phyloP scores from a whole-genome alignment of 2,888 invertebrate genomes.

The Andrena marginata region DNA sequence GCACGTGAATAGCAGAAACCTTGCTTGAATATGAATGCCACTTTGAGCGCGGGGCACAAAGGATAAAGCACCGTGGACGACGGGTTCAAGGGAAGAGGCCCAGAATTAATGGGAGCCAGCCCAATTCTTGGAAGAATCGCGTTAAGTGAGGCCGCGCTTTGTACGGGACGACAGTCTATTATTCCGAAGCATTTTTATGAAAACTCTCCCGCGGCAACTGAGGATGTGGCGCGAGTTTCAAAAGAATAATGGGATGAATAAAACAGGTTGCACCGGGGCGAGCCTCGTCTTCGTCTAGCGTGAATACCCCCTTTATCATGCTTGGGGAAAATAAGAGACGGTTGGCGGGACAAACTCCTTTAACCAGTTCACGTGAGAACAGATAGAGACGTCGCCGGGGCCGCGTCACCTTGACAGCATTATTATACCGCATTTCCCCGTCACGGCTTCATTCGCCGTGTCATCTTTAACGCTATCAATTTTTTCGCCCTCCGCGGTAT shows the following conservation, averaged over 20 bases:
- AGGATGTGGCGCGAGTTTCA: slow-evolving; percentile 26
- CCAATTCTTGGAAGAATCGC: slow-evolving; percentile 21
- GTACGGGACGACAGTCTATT: slow-evolving; percentile 41
- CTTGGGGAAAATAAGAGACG: slow-evolving; percentile 49
- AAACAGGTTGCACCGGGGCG: slow-evolving; percentile 33
- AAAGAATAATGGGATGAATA: slow-evolving; percentile 63
- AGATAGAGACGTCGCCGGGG: slow-evolving; percentile 45
- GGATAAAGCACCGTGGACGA: background rate
- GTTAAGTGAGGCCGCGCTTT: slow-evolving; percentile 47
- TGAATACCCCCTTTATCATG: slow-evolving; percentile 58
- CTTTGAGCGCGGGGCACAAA: background rate
- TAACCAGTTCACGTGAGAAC: slow-evolving; percentile 47
- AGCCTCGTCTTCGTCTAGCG: slow-evolving; percentile 38
- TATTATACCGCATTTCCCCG: slow-evolving; percentile 32
- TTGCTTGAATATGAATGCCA: background rate
- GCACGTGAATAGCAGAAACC: background rate
- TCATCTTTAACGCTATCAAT: slow-evolving; percentile 19
- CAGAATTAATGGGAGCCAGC: slow-evolving; percentile 1
- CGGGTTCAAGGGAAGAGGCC: background rate
- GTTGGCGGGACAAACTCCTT: slow-evolving; percentile 41
- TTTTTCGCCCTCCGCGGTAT: slow-evolving; percentile 4
- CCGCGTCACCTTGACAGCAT: slow-evolving; percentile 27
- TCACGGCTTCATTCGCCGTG: slow-evolving; percentile 12
- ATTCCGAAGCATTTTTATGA: slow-evolving; percentile 55
- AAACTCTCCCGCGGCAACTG: slow-evolving; percentile 36